These are phyloP conservation scores for Coilia nasus DNA, from an alignment of 2,797 vertebrate species.

Conservation along the genomic window DNA sequence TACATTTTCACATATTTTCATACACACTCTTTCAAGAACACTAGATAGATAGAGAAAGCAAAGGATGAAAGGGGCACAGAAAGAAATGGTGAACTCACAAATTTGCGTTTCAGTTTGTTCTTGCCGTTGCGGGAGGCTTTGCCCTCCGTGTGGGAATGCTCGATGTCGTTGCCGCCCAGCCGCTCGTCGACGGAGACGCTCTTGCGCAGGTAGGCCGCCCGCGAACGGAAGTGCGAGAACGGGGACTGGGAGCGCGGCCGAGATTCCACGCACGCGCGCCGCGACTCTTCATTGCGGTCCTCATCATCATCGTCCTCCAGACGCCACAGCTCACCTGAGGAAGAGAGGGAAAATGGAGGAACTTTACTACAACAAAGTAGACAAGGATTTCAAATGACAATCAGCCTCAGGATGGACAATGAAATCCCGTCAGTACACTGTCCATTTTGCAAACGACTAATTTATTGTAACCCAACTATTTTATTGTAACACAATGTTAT, in stretches of 20 bases:
- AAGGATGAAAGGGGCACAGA: not conserved
- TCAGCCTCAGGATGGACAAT: too few relatives aligned
- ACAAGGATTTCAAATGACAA: not conserved
- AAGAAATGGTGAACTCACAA: constrained; percentile 76
- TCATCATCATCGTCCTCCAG: constrained; percentile 79
- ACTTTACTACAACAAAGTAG: not conserved
- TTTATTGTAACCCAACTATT: too few relatives aligned
- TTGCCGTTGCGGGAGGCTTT: constrained; percentile 66
- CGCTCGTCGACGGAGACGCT: constrained; percentile 88
- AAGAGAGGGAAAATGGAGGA: not conserved
- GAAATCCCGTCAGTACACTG: too few relatives aligned
- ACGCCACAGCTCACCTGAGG: constrained; percentile 82
- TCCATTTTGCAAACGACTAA: too few relatives aligned
- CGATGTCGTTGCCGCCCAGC: constrained; percentile 75
- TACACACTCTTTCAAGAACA: not conserved
- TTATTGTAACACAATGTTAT: too few relatives aligned
- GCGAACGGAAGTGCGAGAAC: constrained; percentile 79
- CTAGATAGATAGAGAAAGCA: not conserved
- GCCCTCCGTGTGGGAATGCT: constrained; percentile 51
- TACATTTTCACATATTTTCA: not conserved
- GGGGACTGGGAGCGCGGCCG: constrained; percentile 77
- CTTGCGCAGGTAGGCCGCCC: constrained; percentile 86
- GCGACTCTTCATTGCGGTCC: constrained; percentile 61
- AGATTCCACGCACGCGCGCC: constrained; percentile 44
- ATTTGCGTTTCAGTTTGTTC: constrained; percentile 88